Conservation (phyloP, 2,113 vertebrate species). For the Ailuropoda melanoleuca region DNA sequence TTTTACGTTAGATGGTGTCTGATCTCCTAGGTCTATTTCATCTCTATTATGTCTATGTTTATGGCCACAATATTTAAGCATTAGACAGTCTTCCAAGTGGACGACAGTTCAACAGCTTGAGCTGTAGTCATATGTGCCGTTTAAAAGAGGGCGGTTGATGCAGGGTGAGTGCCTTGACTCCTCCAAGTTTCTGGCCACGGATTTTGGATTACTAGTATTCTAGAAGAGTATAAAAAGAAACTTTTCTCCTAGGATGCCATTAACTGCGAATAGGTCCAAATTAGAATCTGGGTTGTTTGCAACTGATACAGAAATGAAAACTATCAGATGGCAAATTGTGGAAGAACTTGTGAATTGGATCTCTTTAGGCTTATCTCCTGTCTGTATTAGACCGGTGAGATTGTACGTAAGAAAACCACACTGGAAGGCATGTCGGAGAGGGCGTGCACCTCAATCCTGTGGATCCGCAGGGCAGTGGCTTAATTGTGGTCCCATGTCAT, state of each 20-base stretch:
- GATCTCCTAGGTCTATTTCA: constrained; percentile 77
- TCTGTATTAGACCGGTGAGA: constrained; percentile 65
- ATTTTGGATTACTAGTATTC: constrained; percentile 43
- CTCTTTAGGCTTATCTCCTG: constrained; percentile 77
- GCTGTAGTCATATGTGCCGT: constrained; percentile 1
- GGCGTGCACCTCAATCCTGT: constrained; percentile 85
- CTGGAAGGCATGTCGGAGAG: constrained; percentile 87
- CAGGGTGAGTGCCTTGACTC: background rate
- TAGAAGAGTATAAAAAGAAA: constrained; percentile 27
- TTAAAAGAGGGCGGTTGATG: background rate
- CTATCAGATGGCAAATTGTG: constrained; percentile 71
- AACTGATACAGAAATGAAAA: constrained; percentile 66
- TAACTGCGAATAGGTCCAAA: constrained; percentile 53
- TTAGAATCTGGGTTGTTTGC: constrained; percentile 59
- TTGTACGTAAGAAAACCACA: constrained; percentile 82
- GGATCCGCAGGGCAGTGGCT: constrained; percentile 90
- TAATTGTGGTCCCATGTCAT: constrained; percentile 85
- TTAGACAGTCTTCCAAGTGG: constrained; percentile 66
- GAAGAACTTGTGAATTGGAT: constrained; percentile 80
- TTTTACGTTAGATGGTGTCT: constrained; percentile 74
- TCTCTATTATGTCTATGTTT: constrained; percentile 78
- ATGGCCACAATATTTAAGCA: constrained; percentile 72
- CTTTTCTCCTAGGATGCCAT: background rate
- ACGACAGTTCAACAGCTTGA: constrained; percentile 71
- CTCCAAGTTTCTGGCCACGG: constrained; percentile 20